A percentile compares a stretch with the other conserved stretches of the same genome.
These are phyloP conservation scores for Megalopta genalis DNA, from an alignment of 1,140 invertebrate genomes.

Conservation along the genomic window DNA sequence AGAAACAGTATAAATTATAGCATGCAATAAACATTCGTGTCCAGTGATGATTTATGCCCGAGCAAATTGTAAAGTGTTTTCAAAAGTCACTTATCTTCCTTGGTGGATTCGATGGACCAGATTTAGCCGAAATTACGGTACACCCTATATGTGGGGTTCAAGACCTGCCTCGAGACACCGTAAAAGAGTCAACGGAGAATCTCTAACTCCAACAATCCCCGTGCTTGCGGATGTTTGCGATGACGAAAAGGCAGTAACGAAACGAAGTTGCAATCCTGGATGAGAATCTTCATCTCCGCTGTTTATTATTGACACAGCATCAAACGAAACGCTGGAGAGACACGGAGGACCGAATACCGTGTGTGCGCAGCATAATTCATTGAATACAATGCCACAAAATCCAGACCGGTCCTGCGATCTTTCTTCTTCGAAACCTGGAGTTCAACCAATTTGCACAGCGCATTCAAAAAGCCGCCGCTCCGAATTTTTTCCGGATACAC, in stretches of 20 bases:
- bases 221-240: neutral
- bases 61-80: too few species aligned
- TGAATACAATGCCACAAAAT: neutral
- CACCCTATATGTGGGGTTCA: too few species aligned
- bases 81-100: too few species aligned
- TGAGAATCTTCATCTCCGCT: neutral
- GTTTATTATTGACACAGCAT: neutral
- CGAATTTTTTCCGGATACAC: too few species aligned
- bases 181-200: neutral
- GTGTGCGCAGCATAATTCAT: neutral
- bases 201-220: neutral
- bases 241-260: neutral
- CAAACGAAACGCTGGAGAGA: neutral
- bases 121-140: too few species aligned
- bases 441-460: too few species aligned
- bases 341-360: neutral
- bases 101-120: too few species aligned
- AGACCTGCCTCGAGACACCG: neutral
- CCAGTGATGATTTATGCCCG: too few species aligned
- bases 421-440: neutral
- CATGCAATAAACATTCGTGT: too few species aligned
- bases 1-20: too few species aligned
- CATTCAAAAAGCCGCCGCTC: too few species aligned
- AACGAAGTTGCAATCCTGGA: neutral
- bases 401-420: neutral